These are phyloP conservation scores for Heliopora coerulea DNA, from an alignment of 92 coral and sea anemone genomes.

Conservation along the genomic window DNA sequence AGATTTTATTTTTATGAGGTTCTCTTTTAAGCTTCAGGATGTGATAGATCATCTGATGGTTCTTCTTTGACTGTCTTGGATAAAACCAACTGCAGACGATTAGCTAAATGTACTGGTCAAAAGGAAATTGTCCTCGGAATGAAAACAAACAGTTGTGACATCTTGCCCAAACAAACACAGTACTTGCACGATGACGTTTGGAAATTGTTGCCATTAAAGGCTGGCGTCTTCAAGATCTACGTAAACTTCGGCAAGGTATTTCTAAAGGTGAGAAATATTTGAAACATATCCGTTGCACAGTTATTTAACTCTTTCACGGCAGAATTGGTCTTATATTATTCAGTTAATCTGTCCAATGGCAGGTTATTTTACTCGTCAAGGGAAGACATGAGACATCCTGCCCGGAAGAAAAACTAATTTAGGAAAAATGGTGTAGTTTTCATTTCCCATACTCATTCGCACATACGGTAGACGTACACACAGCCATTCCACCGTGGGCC, in stretches of 20 bases:
- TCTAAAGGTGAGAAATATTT: conserved; percentile 23
- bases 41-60: conserved; percentile 1
- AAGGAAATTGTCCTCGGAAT: conserved; percentile 5
- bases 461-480: too few species aligned
- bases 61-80: conserved; percentile 6
- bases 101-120: not conserved
- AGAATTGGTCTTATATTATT: too few species aligned
- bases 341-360: too few species aligned
- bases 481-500: too few species aligned
- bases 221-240: not conserved
- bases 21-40: conserved; percentile 3
- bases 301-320: too few species aligned
- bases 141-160: not conserved
- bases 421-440: too few species aligned
- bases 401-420: too few species aligned
- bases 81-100: not conserved
- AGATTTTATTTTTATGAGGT: too few species aligned
- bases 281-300: too few species aligned
- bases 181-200: conserved; percentile 13
- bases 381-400: too few species aligned
- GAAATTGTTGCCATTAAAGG: not conserved
- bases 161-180: conserved; percentile 12
- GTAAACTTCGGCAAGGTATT: not conserved
- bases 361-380: too few species aligned
- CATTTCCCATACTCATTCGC: too few species aligned